Percentiles rank a stretch among this genome's conserved stretches.
Evolutionary conservation across 2,888 invertebrate genomes (phyloP).

Genomic region (Chrysolina americana): DNA sequence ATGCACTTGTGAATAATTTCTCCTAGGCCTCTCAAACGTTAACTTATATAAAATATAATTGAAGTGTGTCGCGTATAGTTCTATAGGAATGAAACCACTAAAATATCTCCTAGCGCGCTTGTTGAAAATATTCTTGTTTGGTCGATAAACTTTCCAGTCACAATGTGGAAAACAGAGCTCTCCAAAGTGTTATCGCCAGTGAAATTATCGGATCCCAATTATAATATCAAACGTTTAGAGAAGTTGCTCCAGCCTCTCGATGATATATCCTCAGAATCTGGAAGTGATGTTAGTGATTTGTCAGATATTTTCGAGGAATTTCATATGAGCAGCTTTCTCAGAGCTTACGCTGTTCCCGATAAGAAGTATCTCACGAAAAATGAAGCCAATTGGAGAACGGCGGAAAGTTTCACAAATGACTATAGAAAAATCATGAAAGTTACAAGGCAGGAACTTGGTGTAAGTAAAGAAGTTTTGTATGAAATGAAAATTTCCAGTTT

Average conservation of each 20-base stretch:
- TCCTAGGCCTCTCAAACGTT: no score
- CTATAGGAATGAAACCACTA: no score
- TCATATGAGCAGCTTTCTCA: conserved; percentile 55
- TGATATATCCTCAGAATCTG: conserved; percentile 51
- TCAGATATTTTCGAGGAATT: conserved; percentile 59
- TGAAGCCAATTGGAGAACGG: conserved; percentile 59
- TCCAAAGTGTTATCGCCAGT: not conserved
- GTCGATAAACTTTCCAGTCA: not conserved
- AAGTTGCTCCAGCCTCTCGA: conserved; percentile 52
- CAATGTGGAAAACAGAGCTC: conserved; percentile 2
- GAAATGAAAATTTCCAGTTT: no score
- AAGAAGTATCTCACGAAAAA: conserved; percentile 56
- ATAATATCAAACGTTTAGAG: conserved; percentile 41
- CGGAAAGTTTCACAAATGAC: conserved; percentile 59
- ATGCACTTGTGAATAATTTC: no score
- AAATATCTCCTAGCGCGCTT: not conserved
- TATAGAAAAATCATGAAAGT: conserved; percentile 58
- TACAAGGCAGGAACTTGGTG: conserved; percentile 55
- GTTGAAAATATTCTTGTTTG: not conserved
- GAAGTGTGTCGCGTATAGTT: not conserved
- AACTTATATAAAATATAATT: not conserved
- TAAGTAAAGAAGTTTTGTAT: conserved; percentile 36
- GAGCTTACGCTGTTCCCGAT: conserved; percentile 45
- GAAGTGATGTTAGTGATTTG: conserved; percentile 55
- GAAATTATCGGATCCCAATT: conserved; percentile 5